phyloP scores from a whole-genome alignment of 2,797 vertebrate species.

The Eospalax fontanierii region DNA sequence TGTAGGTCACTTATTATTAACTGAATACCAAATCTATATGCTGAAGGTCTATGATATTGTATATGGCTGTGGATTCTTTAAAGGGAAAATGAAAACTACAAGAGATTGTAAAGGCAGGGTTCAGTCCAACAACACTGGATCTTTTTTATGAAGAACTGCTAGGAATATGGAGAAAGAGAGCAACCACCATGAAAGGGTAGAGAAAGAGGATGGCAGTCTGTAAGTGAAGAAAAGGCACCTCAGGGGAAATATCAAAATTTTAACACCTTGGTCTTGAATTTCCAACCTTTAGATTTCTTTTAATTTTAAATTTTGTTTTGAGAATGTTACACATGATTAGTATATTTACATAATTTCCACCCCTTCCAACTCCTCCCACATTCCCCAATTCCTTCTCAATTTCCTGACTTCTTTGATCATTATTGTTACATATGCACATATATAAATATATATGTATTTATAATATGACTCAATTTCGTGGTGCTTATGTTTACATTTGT shows the following conservation, averaged over 20 bases:
- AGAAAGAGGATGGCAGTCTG: background rate
- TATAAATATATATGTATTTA: too few relatives aligned
- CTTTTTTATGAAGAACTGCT: background rate
- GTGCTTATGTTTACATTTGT: too few relatives aligned
- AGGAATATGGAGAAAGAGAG: background rate
- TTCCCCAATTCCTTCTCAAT: too few relatives aligned
- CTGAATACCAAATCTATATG: background rate
- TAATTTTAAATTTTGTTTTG: background rate
- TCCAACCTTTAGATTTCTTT: background rate
- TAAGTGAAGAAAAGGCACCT: background rate
- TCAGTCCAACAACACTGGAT: background rate
- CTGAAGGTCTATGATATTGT: constrained; percentile 26
- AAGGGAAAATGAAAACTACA: constrained; percentile 46
- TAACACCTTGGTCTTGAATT: background rate
- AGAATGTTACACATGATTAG: too few relatives aligned
- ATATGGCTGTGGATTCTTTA: background rate
- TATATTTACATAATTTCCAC: too few relatives aligned
- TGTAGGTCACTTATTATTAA: constrained; percentile 6
- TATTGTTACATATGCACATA: too few relatives aligned
- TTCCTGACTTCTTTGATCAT: too few relatives aligned
- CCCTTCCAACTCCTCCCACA: background rate
- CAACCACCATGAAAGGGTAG: background rate
- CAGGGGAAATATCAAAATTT: background rate
- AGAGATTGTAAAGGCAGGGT: background rate
- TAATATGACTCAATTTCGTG: too few relatives aligned